Evolutionary conservation across 92 coral and sea anemone species (phyloP).

Genomic region (Bergia sp.): DNA sequence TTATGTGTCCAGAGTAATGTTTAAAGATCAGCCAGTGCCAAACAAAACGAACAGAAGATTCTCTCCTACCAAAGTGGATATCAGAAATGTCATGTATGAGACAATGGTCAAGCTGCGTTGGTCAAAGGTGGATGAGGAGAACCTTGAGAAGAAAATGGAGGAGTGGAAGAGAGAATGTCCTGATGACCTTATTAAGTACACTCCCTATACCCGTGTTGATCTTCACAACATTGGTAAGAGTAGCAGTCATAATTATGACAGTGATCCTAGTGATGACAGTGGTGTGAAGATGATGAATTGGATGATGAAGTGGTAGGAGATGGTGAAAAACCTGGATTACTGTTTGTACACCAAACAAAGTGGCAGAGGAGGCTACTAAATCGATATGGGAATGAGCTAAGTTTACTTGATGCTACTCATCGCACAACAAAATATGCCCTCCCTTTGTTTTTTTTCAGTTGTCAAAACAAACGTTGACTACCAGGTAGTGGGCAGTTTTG

Average conservation of each 20-base stretch:
- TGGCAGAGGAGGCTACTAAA: constrained; percentile 35
- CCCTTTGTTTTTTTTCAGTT: not conserved
- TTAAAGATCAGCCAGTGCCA: not conserved
- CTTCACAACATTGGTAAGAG: not conserved
- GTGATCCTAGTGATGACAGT: not conserved
- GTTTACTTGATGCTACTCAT: constrained; percentile 44
- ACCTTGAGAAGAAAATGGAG: constrained; percentile 12
- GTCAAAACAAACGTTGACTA: constrained; percentile 10
- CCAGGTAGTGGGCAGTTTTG: not conserved
- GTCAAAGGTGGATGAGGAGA: constrained; percentile 38
- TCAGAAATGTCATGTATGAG: not conserved
- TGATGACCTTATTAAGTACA: constrained; percentile 9
- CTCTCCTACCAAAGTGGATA: not conserved
- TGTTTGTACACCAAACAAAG: constrained; percentile 46
- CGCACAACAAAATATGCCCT: constrained; percentile 39
- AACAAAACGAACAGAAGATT: not conserved
- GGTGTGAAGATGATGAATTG: not conserved
- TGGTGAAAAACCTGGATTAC: not conserved
- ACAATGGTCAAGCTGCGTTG: not conserved
- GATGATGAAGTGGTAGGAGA: constrained; percentile 30
- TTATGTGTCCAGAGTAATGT: not conserved
- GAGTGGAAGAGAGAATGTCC: constrained; percentile 23
- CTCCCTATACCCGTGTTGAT: constrained; percentile 21
- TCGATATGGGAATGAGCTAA: constrained; percentile 48
- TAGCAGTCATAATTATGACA: not conserved